Percentiles rank a stretch among this genome's conserved stretches.
Evolutionary conservation across 2,113 vertebrate genomes (phyloP).

Genomic region (sheep (Ovis aries)): ARS-UI_Ramb_v3.0 NC_056057.1:77497501-77498000

Average conservation of each 20-base stretch:
- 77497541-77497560: not conserved
- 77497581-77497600: not conserved
- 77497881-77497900: not conserved
- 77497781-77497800: not conserved
- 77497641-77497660: rapidly evolving
- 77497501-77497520: not conserved
- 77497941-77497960: not conserved
- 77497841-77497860: not conserved
- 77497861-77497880: not conserved
- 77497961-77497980: not conserved
- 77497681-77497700: not conserved
- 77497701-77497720: not conserved
- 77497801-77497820: not conserved
- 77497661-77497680: rapidly evolving
- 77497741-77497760: not conserved
- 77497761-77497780: not conserved
- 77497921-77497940: not conserved
- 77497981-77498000: not conserved
- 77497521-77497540: not conserved
- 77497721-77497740: too few species aligned
- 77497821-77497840: not conserved
- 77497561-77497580: rapidly evolving
- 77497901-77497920: too few species aligned
- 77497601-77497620: rapidly evolving
- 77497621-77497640: not conserved